phyloP scores from a whole-genome alignment of 2,797 vertebrate genomes.

The Lates japonicus region DNA sequence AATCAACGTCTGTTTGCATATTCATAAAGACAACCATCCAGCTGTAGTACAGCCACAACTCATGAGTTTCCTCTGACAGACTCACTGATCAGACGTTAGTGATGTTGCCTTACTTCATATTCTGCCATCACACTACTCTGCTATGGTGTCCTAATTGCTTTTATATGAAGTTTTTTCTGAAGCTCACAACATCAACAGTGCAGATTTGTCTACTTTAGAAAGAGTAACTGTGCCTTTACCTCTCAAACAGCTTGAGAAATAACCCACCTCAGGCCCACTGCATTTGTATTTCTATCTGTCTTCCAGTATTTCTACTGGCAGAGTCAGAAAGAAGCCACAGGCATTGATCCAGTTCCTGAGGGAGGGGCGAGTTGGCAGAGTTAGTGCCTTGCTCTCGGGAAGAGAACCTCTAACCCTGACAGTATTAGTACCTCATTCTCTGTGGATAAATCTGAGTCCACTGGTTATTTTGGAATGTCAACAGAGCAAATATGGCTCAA shows the following conservation, averaged over 20 bases:
- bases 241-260: constrained; percentile 25
- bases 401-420: constrained; percentile 32
- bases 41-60: constrained; percentile 25
- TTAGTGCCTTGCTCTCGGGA: constrained; percentile 15
- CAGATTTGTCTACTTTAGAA: constrained; percentile 22
- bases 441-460: not conserved
- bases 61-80: constrained; percentile 18
- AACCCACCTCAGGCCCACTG: constrained; percentile 21
- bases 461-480: constrained; percentile 33
- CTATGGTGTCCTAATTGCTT: not conserved
- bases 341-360: constrained; percentile 36
- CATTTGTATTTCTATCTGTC: constrained; percentile 45
- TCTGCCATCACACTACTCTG: not conserved
- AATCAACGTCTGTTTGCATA: constrained; percentile 46
- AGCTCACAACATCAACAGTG: not conserved
- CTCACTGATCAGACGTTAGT: not conserved
- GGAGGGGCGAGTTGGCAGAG: constrained; percentile 33
- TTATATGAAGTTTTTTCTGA: not conserved
- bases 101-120: constrained; percentile 2
- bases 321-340: constrained; percentile 20
- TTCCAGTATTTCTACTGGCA: constrained; percentile 26
- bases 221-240: constrained; percentile 16
- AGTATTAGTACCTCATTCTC: constrained; percentile 24
- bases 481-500: constrained; percentile 18
- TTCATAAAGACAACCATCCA: constrained; percentile 47